A percentile compares a stretch with the other conserved stretches of the same genome.
phyloP scores from a whole-genome alignment of 2,888 invertebrate genomes.

The Platypus cylindrus region DNA sequence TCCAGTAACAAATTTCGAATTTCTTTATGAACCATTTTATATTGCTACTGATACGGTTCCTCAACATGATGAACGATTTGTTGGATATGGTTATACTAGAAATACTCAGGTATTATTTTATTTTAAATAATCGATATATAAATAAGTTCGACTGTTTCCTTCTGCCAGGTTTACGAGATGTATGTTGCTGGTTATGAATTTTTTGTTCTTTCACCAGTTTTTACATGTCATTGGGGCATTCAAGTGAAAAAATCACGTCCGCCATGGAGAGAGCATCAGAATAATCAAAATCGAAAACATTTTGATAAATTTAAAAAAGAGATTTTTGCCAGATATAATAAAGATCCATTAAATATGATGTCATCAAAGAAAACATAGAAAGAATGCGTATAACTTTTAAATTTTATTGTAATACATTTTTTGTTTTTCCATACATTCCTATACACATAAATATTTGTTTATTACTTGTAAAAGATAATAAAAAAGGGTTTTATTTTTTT shows the following conservation, averaged over 20 bases:
- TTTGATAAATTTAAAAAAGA: conserved; percentile 77
- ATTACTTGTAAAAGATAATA: too few species aligned
- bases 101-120: conserved; percentile 64
- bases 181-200: conserved; percentile 80
- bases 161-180: conserved; percentile 89
- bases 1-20: conserved; percentile 69
- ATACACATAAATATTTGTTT: too few species aligned
- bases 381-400: not conserved
- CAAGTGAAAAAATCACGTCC: conserved; percentile 68
- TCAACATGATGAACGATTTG: conserved; percentile 75
- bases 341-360: conserved; percentile 48
- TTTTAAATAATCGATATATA: not conserved
- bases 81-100: conserved; percentile 85
- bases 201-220: conserved; percentile 74
- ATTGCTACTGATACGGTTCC: conserved; percentile 72
- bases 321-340: conserved; percentile 62
- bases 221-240: conserved; percentile 83
- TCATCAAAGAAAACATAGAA: conserved; percentile 5
- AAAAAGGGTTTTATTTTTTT: too few species aligned
- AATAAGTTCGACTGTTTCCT: conserved; percentile 18
- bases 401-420: conserved; percentile 1
- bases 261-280: conserved; percentile 78
- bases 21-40: conserved; percentile 88
- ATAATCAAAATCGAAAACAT: conserved; percentile 65
- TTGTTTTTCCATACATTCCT: too few species aligned